A percentile compares a stretch with the other conserved stretches of the same genome.
phyloP scores from a whole-genome alignment of 2,888 invertebrate species.

The Troides oblongomaculatus region DNA sequence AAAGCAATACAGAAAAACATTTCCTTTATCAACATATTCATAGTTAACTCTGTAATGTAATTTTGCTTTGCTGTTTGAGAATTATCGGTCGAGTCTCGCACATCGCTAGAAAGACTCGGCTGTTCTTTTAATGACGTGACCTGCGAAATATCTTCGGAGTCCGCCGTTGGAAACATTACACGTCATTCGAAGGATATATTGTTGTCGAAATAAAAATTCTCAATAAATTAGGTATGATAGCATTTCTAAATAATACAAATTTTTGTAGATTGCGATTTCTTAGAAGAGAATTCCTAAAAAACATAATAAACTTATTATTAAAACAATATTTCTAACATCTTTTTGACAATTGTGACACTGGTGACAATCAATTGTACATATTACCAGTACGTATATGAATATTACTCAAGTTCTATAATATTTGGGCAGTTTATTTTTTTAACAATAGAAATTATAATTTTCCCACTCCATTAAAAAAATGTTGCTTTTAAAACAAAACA shows the following conservation, averaged over 20 bases:
- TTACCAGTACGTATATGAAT: too few species aligned
- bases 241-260: slow-evolving; percentile 13
- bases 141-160: slow-evolving; percentile 69
- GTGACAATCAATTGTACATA: not conserved
- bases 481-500: too few species aligned
- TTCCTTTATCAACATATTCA: slow-evolving; percentile 83
- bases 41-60: slow-evolving; percentile 63
- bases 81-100: slow-evolving; percentile 57
- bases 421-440: too few species aligned
- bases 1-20: slow-evolving; percentile 82
- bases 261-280: slow-evolving; percentile 11
- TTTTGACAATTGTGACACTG: slow-evolving; percentile 2
- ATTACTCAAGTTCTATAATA: too few species aligned
- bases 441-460: too few species aligned
- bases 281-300: slow-evolving; percentile 8
- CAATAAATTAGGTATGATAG: slow-evolving; percentile 14
- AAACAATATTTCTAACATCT: slow-evolving; percentile 19
- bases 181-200: slow-evolving; percentile 71
- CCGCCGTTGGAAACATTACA: slow-evolving; percentile 79
- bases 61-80: slow-evolving; percentile 57
- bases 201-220: slow-evolving; percentile 43
- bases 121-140: slow-evolving; percentile 68
- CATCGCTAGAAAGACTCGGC: slow-evolving; percentile 65
- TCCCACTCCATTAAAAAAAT: too few species aligned
- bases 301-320: slow-evolving; percentile 25